phyloP scores from a whole-genome alignment of 1,140 invertebrate genomes.

The Cepaea nemoralis region DNA sequence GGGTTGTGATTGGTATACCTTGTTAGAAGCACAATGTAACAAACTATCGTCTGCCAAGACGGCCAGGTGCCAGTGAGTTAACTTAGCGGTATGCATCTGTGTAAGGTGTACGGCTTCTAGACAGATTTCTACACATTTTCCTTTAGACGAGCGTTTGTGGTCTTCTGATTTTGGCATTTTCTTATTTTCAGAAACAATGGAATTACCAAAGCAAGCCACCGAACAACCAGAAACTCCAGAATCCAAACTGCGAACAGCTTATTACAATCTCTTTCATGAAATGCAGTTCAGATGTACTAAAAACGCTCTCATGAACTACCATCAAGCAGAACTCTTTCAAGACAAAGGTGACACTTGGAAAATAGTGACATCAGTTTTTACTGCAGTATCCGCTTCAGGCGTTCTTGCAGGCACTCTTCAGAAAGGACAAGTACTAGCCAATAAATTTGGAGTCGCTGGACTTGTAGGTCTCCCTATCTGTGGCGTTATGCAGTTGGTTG shows the following conservation, averaged over 20 bases:
- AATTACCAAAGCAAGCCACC: neutral
- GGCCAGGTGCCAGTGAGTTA: too few relatives aligned
- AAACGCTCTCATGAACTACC: constrained; percentile 30
- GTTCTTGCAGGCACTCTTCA: neutral
- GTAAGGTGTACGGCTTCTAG: too few relatives aligned
- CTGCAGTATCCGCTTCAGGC: neutral
- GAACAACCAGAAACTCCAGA: neutral
- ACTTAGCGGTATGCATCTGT: too few relatives aligned
- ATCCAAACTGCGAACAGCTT: neutral
- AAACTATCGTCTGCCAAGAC: too few relatives aligned
- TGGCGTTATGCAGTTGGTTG: neutral
- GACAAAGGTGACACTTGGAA: neutral
- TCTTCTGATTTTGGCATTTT: too few relatives aligned
- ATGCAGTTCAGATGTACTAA: constrained; percentile 28
- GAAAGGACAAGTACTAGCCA: constrained; percentile 1
- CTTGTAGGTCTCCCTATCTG: constrained; percentile 2
- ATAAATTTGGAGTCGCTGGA: neutral
- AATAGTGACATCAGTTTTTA: neutral
- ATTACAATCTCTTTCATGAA: constrained; percentile 6
- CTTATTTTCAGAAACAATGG: too few relatives aligned
- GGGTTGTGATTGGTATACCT: too few relatives aligned
- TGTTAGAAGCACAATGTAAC: too few relatives aligned
- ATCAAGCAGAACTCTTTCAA: neutral
- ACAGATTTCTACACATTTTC: too few relatives aligned
- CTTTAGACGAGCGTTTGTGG: too few relatives aligned